Percentiles rank a stretch among this genome's conserved stretches.
These are phyloP conservation scores for Macroramphosus scolopax DNA, from an alignment of 2,797 vertebrate species.

Conservation along the genomic window DNA sequence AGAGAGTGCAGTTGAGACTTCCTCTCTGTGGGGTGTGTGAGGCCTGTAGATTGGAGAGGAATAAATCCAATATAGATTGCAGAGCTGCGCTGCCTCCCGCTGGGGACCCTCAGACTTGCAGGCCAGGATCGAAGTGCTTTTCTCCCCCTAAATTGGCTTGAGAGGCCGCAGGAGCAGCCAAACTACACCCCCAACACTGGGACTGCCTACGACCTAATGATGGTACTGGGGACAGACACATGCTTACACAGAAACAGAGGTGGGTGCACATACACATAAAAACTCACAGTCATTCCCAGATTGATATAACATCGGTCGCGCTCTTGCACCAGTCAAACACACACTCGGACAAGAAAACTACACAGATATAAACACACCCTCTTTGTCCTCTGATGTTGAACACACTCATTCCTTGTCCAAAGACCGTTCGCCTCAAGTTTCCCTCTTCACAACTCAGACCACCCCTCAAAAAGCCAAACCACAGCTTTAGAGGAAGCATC, in stretches of 20 bases:
- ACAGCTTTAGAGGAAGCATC: conserved; percentile 59
- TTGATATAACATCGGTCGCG: conserved; percentile 48
- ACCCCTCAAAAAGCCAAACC: conserved; percentile 53
- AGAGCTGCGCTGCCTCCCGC: conserved; percentile 77
- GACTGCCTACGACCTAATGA: conserved; percentile 76
- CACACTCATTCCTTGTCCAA: conserved; percentile 56
- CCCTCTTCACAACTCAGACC: conserved; percentile 55
- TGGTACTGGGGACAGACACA: conserved; percentile 42
- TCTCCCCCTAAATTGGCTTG: conserved; percentile 76
- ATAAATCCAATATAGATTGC: conserved; percentile 86
- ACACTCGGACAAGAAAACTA: conserved; percentile 58
- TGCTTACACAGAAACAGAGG: conserved; percentile 24
- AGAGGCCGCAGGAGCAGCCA: conserved; percentile 59
- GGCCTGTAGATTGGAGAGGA: conserved; percentile 78
- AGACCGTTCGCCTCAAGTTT: conserved; percentile 63
- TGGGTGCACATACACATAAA: conserved; percentile 3
- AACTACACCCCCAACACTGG: conserved; percentile 58
- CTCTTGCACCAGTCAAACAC: conserved; percentile 40
- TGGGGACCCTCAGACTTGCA: conserved; percentile 76
- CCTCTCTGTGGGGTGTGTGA: conserved; percentile 74
- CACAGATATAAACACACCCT: conserved; percentile 55
- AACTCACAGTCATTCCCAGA: conserved; percentile 43
- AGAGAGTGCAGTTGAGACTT: conserved; percentile 70
- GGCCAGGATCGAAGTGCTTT: conserved; percentile 77
- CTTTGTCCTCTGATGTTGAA: conserved; percentile 35